These are phyloP conservation scores for Noctilio leporinus DNA, from an alignment of 2,113 vertebrate species.

Conservation along the genomic window DNA sequence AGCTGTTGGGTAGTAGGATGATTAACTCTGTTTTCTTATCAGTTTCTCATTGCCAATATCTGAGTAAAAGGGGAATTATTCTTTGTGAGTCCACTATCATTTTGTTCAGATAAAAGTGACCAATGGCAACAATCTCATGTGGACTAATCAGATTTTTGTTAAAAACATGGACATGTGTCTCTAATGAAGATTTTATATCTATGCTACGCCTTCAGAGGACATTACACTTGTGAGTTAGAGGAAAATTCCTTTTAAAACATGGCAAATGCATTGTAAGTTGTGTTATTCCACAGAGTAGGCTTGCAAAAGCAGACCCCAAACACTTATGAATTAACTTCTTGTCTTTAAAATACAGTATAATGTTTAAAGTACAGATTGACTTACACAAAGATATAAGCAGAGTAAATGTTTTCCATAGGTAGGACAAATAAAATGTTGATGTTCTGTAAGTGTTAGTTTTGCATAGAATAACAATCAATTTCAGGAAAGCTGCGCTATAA, in stretches of 20 bases:
- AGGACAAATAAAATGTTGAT: conserved; percentile 8
- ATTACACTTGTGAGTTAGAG: background rate
- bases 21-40: conserved; percentile 54
- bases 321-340: conserved; percentile 12
- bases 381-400: background rate
- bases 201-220: background rate
- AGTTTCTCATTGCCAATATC: conserved; percentile 60
- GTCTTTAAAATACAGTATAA: conserved; percentile 29
- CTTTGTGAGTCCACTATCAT: conserved; percentile 31
- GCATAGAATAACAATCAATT: conserved; percentile 59
- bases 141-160: background rate
- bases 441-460: conserved; percentile 50
- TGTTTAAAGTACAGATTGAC: conserved; percentile 57
- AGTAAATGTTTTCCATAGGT: conserved; percentile 42
- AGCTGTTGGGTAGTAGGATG: conserved; percentile 38
- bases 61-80: conserved; percentile 43
- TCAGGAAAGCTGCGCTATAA: background rate
- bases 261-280: background rate
- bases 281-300: background rate
- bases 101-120: background rate
- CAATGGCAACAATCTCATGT: background rate
- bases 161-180: background rate
- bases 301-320: background rate
- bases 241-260: background rate
- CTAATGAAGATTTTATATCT: background rate